A percentile compares a stretch with the other conserved stretches of the same genome.
These are phyloP conservation scores for Chlamydotis undulata DNA, from an alignment of 2,113 vertebrate genomes.

Conservation along the genomic window DNA sequence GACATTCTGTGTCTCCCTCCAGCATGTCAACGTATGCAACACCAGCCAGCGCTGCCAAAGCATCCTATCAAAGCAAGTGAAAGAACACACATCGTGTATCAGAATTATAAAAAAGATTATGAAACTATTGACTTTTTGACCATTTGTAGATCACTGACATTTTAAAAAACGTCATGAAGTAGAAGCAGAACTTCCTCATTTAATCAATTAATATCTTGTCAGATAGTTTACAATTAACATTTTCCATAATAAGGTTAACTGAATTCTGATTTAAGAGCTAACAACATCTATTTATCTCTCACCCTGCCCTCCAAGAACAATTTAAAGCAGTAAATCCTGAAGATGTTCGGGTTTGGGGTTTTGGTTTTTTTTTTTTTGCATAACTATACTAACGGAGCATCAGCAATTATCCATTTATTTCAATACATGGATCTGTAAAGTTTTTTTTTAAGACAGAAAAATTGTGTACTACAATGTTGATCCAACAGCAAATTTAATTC, in stretches of 20 bases:
- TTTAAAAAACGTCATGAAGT: background rate
- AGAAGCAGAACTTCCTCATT: background rate
- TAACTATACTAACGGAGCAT: background rate
- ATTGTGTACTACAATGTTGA: rapidly evolving
- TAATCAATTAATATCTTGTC: background rate
- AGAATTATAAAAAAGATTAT: background rate
- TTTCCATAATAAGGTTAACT: background rate
- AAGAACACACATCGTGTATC: background rate
- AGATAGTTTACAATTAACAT: background rate
- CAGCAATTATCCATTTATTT: background rate
- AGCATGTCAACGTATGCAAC: constrained; percentile 92
- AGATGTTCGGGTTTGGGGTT: background rate
- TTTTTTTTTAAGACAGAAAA: background rate
- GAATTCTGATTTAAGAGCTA: background rate
- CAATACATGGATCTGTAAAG: background rate
- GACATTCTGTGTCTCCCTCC: constrained; percentile 91
- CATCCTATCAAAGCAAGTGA: constrained; percentile 73
- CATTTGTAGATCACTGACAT: background rate
- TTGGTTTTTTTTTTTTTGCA: background rate
- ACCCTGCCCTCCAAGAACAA: background rate
- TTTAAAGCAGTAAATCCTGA: background rate
- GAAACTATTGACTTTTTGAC: background rate
- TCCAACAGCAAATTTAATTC: background rate
- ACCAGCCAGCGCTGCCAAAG: constrained; percentile 79
- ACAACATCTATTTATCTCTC: background rate